Evolutionary conservation across 2,113 vertebrate genomes (phyloP).

Genomic region (Megaceryle maxima): DNA sequence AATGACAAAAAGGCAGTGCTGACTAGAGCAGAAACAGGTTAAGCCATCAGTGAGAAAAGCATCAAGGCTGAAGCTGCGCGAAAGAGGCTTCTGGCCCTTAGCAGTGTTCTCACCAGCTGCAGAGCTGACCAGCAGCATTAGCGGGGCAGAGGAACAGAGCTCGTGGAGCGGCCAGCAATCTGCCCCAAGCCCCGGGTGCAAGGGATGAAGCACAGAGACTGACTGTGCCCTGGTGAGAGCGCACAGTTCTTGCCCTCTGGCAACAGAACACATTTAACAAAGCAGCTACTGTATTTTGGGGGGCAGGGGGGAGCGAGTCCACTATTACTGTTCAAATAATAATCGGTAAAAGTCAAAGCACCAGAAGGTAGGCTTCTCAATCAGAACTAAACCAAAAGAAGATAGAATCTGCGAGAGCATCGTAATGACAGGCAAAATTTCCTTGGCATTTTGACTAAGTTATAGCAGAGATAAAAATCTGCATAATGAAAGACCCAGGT

Average conservation of each 20-base stretch:
- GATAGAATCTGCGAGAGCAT: not conserved
- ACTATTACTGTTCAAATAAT: not conserved
- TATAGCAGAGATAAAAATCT: not conserved
- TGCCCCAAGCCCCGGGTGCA: not conserved
- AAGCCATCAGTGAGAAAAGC: not conserved
- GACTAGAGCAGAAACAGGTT: not conserved
- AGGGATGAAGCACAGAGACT: not conserved
- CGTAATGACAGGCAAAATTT: not conserved
- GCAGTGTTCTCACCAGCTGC: not conserved
- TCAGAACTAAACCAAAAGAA: not conserved
- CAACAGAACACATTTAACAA: not conserved
- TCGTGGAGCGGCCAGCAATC: not conserved
- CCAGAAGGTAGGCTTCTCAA: not conserved
- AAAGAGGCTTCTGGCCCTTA: not conserved
- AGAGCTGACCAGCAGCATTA: not conserved
- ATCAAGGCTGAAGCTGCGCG: not conserved
- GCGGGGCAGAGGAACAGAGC: not conserved
- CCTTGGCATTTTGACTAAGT: not conserved
- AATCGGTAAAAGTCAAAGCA: not conserved
- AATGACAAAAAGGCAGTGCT: slow-evolving; percentile 10
- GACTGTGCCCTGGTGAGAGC: not conserved
- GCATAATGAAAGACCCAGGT: not conserved
- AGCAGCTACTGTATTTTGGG: not conserved
- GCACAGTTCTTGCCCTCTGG: not conserved
- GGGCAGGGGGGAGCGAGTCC: too few species aligned